phyloP scores from a whole-genome alignment of 1,140 invertebrate genomes.

The Drosophila grimshawi region DNA sequence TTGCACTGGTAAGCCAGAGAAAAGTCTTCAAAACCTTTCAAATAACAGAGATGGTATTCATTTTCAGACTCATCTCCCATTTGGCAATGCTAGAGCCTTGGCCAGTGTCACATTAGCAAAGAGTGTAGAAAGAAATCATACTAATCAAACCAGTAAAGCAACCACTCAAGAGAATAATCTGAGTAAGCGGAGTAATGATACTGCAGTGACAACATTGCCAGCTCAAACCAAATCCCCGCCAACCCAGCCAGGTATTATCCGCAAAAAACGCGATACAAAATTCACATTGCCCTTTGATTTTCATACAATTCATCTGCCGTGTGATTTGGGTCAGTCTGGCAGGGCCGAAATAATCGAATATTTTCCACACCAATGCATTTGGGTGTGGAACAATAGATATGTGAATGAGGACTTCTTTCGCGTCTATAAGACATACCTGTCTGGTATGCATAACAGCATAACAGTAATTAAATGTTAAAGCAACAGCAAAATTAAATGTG shows the following conservation, averaged over 20 bases:
- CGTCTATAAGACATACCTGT: slow-evolving; percentile 46
- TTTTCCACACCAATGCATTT: slow-evolving; percentile 56
- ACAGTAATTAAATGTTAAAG: too few species aligned
- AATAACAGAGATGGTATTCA: not conserved
- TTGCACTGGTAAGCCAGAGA: slow-evolving; percentile 8
- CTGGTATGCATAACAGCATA: too few species aligned
- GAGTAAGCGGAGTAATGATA: not conserved
- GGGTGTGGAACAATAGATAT: slow-evolving; percentile 43
- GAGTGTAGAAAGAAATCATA: not conserved
- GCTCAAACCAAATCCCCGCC: not conserved
- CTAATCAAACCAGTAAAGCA: not conserved
- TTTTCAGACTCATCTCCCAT: not conserved
- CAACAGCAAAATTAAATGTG: too few species aligned
- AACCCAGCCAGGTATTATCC: not conserved
- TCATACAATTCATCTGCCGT: slow-evolving; percentile 36
- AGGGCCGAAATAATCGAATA: not conserved
- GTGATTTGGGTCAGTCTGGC: slow-evolving; percentile 39
- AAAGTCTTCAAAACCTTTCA: not conserved
- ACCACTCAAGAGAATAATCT: not conserved
- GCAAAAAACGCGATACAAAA: not conserved
- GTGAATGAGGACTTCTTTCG: slow-evolving; percentile 19
- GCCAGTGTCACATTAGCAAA: not conserved
- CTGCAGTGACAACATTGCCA: not conserved
- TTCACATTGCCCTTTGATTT: slow-evolving; percentile 12
- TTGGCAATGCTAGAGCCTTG: not conserved